Base-by-base conservation (phyloP, 2,113 vertebrate species). In the Myrmophylax atrothorax region DNA sequence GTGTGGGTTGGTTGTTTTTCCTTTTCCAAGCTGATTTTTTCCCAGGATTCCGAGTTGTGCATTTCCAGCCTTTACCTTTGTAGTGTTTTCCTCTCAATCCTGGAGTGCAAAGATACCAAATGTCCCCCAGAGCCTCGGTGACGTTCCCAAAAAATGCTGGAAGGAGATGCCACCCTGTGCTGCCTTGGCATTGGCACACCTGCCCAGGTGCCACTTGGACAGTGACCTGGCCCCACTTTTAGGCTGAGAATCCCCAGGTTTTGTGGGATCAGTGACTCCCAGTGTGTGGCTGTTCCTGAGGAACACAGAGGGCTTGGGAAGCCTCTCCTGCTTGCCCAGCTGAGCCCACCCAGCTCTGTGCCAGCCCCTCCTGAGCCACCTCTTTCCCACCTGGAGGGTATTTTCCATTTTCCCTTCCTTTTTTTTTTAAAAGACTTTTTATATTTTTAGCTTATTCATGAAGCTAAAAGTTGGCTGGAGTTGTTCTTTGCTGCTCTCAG, bases 61-160 rank as follows among this genome's bases (percentile, higher is more conserved):
- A 93, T 94, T 90, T 94, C 84, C 90, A 93, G 79, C 78, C 53
- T 95, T 91, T 76, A 55, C 56, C 23, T 91, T 97, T 96, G 95
- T 95, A 88, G 8, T 91, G 44, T 46, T 46, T 90, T 33, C 49
- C 72, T 76, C 88, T 88, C 87, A 80, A 70, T 94, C 88, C 90
- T 84, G 91, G 92, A 56, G 38, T 1, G 72, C 47, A 83, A 83
- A 4, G 19, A 90, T 60, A 96, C 93, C 93, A 92, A 96, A 90
- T 95, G 88, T 88, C 84, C 46, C 37, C 80, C 69, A 81, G 90
- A 74, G 85, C 80, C 90, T 76, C 16, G 11, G 44, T 60, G 85
- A 60, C 4, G 35, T 70, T 81, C 63, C 78, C 90, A 89, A 3
- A 63, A 81, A 96, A 90, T 38, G 56, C 37, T 26, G 52, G 37